Evolutionary conservation across 2,797 vertebrate species (phyloP), one percentile per base, ranked within the genome.

Genomic region (Ispidina picta): DNA sequence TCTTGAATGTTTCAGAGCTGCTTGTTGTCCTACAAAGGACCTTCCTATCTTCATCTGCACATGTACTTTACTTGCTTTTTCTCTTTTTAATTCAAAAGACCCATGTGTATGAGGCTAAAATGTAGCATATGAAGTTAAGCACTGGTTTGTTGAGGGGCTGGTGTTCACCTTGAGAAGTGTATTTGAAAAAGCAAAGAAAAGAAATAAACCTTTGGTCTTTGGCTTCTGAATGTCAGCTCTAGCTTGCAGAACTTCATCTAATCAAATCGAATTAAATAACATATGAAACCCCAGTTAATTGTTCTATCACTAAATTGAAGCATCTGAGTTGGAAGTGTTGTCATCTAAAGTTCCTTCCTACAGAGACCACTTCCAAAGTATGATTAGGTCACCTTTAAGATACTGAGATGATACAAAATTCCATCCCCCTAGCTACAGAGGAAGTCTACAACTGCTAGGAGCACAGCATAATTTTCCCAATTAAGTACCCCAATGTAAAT

Each of bases 71-170:
- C 44, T 54, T 77, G 9, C 9, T 82, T 83, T 83, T 46, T 20
- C 6, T 83, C n/a, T 43, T 56, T 64, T 49, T 64, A 5, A 4
- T 55, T 84, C 6, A 4, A 44, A 83, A 55, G 6, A 66, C n/a
- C 8, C 6, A 60, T 9, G 2, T 21, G 8, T 8, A 3, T 44
- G n/a, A 84, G 8, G 31, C 33, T 63, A 55, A 46, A 17, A 9
- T 8, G 9, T 66, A 46, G 23, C 28, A 31, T 52, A 35, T 16
- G 20, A 26, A 75, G 10, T 60, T 74, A 37, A 58, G 31, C 13
- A 9, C 31, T 56, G 11, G 0, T 72, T 86, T 90, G 28, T 44
- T 41, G 8, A 7, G 4, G 0, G 28, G 43, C 0, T n/a, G 39
- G 84, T 73, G 37, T 55, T 37, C 16, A 66, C 25, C 23, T 80